phyloP scores from a whole-genome alignment of 2,113 vertebrate genomes.

The Chinchilla lanigera region DNA sequence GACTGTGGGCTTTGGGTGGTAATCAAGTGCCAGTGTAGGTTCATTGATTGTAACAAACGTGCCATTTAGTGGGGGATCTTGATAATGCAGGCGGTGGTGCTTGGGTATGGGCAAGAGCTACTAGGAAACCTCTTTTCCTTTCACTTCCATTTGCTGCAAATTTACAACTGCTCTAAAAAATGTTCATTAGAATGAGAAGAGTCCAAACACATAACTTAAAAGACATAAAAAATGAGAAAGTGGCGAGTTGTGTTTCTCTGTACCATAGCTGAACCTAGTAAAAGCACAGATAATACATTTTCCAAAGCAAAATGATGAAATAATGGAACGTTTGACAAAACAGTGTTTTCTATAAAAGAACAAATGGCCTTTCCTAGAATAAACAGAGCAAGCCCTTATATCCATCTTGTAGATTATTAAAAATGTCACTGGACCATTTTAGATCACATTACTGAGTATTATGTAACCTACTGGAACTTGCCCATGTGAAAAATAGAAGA shows the following conservation, averaged over 20 bases:
- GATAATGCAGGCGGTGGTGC: not conserved
- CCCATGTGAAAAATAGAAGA: not conserved
- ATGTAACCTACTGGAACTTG: not conserved
- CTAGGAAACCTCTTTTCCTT: not conserved
- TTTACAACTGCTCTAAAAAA: not conserved
- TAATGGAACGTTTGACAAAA: constrained; percentile 1
- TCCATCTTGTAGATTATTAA: not conserved
- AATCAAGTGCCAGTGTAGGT: not conserved
- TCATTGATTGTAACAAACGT: not conserved
- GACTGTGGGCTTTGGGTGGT: not conserved
- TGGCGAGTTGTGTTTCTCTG: constrained; percentile 3
- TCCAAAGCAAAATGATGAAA: constrained; percentile 17
- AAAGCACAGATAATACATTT: not conserved
- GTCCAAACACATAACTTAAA: constrained; percentile 27
- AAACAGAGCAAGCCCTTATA: not conserved
- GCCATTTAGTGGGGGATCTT: too few relatives aligned
- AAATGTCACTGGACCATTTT: not conserved
- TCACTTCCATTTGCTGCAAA: not conserved
- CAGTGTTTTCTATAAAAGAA: constrained; percentile 4
- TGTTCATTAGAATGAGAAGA: not conserved
- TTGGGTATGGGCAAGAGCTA: not conserved
- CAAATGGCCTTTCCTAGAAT: not conserved
- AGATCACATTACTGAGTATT: not conserved
- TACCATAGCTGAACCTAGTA: not conserved
- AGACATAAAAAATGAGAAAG: not conserved